Conservation (phyloP, 2,797 vertebrate species). For the Cyprinodon diabolis region DNA sequence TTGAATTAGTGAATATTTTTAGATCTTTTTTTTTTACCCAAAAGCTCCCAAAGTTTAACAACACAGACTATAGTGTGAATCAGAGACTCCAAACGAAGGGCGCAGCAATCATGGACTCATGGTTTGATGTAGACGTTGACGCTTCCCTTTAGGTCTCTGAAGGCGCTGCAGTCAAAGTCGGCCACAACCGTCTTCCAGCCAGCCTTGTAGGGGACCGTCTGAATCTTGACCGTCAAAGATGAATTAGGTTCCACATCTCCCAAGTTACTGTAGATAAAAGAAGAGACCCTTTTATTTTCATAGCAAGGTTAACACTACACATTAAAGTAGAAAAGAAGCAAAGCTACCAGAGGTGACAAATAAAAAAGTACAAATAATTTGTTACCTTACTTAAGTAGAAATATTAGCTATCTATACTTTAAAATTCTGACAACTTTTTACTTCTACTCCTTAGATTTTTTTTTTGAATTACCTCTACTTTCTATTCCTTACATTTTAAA, state of each 20-base stretch:
- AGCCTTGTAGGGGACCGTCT: neutral
- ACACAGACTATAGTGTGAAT: neutral
- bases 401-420: too few relatives aligned
- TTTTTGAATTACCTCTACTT: too few relatives aligned
- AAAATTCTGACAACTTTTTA: too few relatives aligned
- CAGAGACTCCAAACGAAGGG: neutral
- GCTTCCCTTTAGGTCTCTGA: constrained; percentile 15
- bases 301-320: neutral
- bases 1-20: neutral
- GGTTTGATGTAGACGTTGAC: neutral
- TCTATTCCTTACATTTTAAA: too few relatives aligned
- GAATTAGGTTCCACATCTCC: rapidly evolving
- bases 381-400: too few relatives aligned
- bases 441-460: too few relatives aligned
- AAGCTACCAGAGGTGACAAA: too few relatives aligned
- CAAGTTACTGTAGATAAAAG: neutral
- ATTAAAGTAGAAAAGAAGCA: neutral
- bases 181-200: constrained; percentile 10
- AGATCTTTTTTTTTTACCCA: neutral
- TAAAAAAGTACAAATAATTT: too few relatives aligned
- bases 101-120: neutral
- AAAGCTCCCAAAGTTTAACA: neutral
- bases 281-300: neutral
- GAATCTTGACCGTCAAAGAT: neutral
- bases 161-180: constrained; percentile 28